Conservation (phyloP, 2,888 invertebrate genomes). For the Cataglyphis albicans region DNA sequence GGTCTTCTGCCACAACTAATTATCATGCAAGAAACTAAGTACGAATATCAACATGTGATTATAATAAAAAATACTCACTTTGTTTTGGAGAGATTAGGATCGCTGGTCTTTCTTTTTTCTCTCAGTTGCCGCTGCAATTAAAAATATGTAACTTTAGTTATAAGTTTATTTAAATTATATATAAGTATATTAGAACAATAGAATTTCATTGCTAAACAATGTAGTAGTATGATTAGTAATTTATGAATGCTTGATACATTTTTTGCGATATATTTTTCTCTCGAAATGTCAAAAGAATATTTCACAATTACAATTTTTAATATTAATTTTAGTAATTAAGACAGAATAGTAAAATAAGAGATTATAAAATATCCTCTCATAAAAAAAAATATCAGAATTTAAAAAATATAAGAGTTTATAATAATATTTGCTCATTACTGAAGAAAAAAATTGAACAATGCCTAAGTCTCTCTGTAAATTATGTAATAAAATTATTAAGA, state of each 20-base stretch:
- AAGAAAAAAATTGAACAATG: neutral
- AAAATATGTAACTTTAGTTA: conserved; percentile 40
- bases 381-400: neutral
- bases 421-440: neutral
- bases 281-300: neutral
- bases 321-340: neutral
- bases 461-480: neutral
- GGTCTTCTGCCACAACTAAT: too few relatives aligned
- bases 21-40: too few relatives aligned
- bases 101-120: conserved; percentile 92
- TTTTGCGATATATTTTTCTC: neutral
- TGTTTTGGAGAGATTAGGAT: conserved; percentile 92
- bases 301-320: neutral
- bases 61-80: conserved; percentile 87
- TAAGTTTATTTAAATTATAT: conserved; percentile 18
- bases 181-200: neutral
- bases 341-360: neutral
- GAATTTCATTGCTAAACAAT: neutral
- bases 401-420: neutral
- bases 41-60: neutral
- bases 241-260: neutral
- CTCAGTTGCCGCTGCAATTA: conserved; percentile 89
- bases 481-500: neutral
- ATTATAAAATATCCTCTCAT: neutral
- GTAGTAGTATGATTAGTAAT: neutral